Percentiles rank a stretch among this genome's conserved stretches.
phyloP scores from a whole-genome alignment of 2,113 vertebrate species.

The Limnothrissa miodon region DNA sequence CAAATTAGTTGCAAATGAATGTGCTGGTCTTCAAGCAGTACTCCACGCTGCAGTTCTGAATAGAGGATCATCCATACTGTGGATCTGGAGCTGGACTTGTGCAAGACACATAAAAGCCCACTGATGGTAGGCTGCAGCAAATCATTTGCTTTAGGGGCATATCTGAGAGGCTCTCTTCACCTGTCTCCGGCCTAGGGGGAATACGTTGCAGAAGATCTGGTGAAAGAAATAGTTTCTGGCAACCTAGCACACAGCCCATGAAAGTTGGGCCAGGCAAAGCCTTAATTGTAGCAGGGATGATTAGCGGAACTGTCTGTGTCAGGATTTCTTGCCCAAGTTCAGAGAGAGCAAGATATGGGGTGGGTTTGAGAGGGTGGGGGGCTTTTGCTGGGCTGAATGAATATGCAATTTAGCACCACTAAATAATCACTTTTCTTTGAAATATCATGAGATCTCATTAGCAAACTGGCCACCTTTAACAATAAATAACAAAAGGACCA shows the following conservation, averaged over 20 bases:
- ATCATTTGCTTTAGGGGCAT: conserved; percentile 65
- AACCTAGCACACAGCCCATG: conserved; percentile 10
- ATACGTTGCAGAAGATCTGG: conserved; percentile 39
- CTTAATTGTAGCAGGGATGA: conserved; percentile 43
- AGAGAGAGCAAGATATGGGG: conserved; percentile 47
- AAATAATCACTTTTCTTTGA: background rate
- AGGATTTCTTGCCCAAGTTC: conserved; percentile 48
- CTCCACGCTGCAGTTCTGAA: background rate
- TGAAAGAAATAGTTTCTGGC: conserved; percentile 41
- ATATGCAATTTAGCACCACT: background rate
- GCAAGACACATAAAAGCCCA: conserved; percentile 52
- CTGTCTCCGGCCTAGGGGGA: conserved; percentile 49
- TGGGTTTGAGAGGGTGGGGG: background rate
- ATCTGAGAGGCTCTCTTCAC: conserved; percentile 50
- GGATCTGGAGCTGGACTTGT: conserved; percentile 42
- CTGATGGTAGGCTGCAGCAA: conserved; percentile 62
- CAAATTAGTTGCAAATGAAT: background rate
- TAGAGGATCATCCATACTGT: background rate
- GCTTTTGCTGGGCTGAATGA: background rate
- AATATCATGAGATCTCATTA: background rate
- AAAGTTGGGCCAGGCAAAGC: conserved; percentile 28
- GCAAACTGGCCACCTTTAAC: background rate
- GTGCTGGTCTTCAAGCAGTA: background rate
- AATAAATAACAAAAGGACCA: background rate
- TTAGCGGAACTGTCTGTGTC: conserved; percentile 46